phyloP scores from a whole-genome alignment of 2,888 invertebrate species.

The Alentia gelatinosa region DNA sequence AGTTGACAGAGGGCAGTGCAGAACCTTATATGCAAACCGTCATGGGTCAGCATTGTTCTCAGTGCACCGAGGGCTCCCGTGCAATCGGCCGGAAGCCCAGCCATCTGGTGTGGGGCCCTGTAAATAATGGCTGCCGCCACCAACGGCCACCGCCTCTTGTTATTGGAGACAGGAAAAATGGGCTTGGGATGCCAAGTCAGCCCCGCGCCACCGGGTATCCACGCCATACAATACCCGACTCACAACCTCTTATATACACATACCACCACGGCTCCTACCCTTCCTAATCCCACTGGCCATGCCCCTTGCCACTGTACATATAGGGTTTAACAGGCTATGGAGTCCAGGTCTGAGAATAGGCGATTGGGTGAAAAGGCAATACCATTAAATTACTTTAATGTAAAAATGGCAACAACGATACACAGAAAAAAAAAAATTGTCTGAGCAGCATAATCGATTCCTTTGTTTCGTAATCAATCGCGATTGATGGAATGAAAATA shows the following conservation, averaged over 20 bases:
- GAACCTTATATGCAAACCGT: background rate
- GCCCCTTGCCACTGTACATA: background rate
- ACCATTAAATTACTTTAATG: no score
- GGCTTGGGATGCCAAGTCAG: background rate
- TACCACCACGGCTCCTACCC: background rate
- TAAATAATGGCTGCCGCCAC: background rate
- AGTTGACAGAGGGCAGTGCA: background rate
- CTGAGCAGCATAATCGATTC: no score
- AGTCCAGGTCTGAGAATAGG: background rate
- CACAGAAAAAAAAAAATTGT: no score
- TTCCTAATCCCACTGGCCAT: background rate
- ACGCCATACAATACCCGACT: no score
- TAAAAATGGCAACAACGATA: no score
- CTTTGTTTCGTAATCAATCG: no score
- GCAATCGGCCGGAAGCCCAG: background rate
- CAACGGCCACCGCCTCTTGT: background rate
- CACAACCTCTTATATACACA: background rate
- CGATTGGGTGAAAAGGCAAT: no score
- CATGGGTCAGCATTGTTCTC: background rate
- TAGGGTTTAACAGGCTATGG: background rate
- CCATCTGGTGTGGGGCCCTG: background rate
- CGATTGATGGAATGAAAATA: no score
- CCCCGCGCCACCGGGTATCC: background rate
- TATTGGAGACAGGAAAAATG: background rate
- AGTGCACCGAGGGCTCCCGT: background rate